Evolutionary conservation across 2,888 invertebrate species (phyloP).

Genomic region (Ormyrus rosae): DNA sequence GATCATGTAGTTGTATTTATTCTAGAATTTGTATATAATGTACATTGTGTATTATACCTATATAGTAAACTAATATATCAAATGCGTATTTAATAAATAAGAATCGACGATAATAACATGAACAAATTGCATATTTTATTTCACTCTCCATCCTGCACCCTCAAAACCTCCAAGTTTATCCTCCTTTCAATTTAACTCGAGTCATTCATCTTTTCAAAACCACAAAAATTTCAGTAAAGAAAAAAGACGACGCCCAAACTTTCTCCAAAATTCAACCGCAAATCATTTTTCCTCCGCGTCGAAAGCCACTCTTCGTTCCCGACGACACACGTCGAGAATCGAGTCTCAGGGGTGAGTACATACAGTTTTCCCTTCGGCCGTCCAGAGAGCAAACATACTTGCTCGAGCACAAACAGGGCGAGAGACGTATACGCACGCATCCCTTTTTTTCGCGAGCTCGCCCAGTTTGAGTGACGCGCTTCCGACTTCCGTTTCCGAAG

Average conservation of each 20-base stretch:
- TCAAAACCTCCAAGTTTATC: too few species aligned
- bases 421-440: not conserved
- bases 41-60: constrained; percentile 73
- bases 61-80: constrained; percentile 71
- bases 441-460: constrained; percentile 58
- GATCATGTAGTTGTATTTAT: constrained; percentile 65
- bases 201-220: too few species aligned
- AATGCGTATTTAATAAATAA: constrained; percentile 72
- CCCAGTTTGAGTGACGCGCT: constrained; percentile 74
- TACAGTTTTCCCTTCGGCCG: too few species aligned
- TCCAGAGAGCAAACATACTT: not conserved
- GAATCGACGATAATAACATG: constrained; percentile 56
- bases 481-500: constrained; percentile 74
- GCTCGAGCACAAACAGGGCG: not conserved
- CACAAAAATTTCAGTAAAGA: too few species aligned
- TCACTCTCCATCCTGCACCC: not conserved
- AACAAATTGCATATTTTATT: constrained; percentile 42
- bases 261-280: too few species aligned
- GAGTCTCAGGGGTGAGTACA: too few species aligned
- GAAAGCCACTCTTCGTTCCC: too few species aligned
- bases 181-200: too few species aligned
- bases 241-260: too few species aligned
- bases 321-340: too few species aligned
- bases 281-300: too few species aligned
- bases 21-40: constrained; percentile 73